These are phyloP conservation scores for Colletes gigas DNA, from an alignment of 1,140 invertebrate genomes.

Conservation along the genomic window DNA sequence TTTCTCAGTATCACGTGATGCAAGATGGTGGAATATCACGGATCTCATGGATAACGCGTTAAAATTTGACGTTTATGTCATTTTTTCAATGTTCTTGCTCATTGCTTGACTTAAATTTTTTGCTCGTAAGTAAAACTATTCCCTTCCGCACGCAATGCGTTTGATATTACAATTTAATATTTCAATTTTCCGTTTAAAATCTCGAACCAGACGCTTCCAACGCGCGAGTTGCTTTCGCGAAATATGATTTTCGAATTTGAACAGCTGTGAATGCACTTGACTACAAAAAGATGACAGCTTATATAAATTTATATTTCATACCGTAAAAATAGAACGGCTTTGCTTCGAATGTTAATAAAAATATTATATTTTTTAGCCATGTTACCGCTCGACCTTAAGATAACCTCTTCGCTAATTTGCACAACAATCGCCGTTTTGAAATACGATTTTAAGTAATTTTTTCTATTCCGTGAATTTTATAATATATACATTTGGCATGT, in stretches of 20 bases:
- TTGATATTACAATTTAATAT: neutral
- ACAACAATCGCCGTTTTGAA: slow-evolving; percentile 20
- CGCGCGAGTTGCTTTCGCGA: slow-evolving; percentile 41
- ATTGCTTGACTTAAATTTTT: slow-evolving; percentile 38
- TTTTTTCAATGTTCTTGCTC: slow-evolving; percentile 42
- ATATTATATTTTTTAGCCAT: slow-evolving; percentile 28
- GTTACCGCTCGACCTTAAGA: slow-evolving; percentile 25
- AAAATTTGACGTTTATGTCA: slow-evolving; percentile 52
- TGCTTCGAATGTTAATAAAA: neutral
- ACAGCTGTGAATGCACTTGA: slow-evolving; percentile 29
- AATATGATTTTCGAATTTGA: slow-evolving; percentile 59
- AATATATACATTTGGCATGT: neutral
- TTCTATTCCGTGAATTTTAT: slow-evolving; percentile 1
- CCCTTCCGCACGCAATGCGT: neutral
- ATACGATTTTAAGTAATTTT: slow-evolving; percentile 19
- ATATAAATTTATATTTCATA: neutral
- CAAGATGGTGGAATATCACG: slow-evolving; percentile 48
- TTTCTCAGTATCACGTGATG: slow-evolving; percentile 48
- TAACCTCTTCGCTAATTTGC: slow-evolving; percentile 43
- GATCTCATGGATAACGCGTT: slow-evolving; percentile 45
- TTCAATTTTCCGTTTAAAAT: slow-evolving; percentile 34
- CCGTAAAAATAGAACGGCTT: neutral
- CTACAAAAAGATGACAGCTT: slow-evolving; percentile 7
- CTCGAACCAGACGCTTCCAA: slow-evolving; percentile 56
- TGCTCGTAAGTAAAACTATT: slow-evolving; percentile 26